phyloP scores from a whole-genome alignment of 2,888 invertebrate species.

The Diarsia brunnea region DNA sequence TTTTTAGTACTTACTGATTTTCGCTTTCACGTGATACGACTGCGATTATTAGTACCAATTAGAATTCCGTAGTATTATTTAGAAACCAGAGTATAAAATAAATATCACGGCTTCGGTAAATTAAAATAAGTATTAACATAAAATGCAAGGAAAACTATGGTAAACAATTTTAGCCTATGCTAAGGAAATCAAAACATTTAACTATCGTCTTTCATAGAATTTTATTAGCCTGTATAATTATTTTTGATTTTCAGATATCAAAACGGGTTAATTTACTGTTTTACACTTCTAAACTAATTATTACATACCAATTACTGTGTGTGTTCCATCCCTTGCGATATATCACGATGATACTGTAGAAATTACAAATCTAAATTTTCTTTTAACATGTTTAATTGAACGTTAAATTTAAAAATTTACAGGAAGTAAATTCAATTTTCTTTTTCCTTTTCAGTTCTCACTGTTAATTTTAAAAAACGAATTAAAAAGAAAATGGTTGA shows the following conservation, averaged over 20 bases:
- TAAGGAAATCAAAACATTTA: background rate
- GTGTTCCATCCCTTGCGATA: conserved; percentile 17
- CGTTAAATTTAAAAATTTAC: conserved; percentile 6
- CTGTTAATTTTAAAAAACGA: conserved; percentile 41
- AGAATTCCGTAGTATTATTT: background rate
- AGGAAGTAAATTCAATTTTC: conserved; percentile 14
- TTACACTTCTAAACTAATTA: background rate
- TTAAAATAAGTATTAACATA: background rate
- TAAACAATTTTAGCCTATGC: background rate
- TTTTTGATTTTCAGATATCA: background rate
- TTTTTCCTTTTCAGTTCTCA: conserved; percentile 41
- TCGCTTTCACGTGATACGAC: background rate
- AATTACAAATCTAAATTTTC: background rate
- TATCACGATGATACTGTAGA: background rate
- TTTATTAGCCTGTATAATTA: background rate
- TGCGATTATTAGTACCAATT: background rate
- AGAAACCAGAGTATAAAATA: background rate
- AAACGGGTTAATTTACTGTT: background rate
- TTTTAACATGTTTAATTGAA: background rate
- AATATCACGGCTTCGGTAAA: background rate
- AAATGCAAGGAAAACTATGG: too few relatives aligned
- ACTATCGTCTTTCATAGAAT: background rate
- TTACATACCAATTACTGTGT: conserved; percentile 41
- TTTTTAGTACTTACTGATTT: background rate
- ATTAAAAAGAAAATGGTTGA: conserved; percentile 59